Evolutionary conservation across 2,113 vertebrate genomes (phyloP), one percentile per base, ranked within the genome.

Genomic region (Oceanites oceanicus): DNA sequence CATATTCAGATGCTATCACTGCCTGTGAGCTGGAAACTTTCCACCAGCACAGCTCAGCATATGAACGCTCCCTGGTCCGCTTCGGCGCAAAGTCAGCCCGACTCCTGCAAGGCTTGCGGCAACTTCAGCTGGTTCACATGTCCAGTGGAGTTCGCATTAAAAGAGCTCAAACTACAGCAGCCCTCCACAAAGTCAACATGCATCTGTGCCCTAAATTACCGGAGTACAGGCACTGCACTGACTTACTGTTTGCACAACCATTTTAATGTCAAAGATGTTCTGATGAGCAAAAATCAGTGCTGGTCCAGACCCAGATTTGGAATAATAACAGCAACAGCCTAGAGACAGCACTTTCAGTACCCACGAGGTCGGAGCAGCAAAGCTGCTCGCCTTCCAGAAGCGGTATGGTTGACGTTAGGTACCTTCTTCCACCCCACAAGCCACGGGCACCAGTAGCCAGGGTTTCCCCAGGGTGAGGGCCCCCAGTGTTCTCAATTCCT

Each of bases 381-480:
- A 86, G 40, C 65, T 68, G 29, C 20, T 77, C 2, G 0, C 18
- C 53, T 81, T 81, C 19, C 44, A 74, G 59, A 42, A 89, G 26
- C 0, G 0, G 16, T 1, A 3, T 32, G 13, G 7, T 63, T 65
- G 55, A 75, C 47, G 53, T 65, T 30, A 30, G 4, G 12, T 10
- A 75, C 18, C n/a, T 82, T 91, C 65, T 63, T 72, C 9, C 8
- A 74, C 11, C 12, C 32, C 1, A 1, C 7, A 68, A 72, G 16
- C 81, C 50, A 36, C 2, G 22, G n/a, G 18, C 49, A 82, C 4
- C 15, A 85, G 8, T 14, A 80, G 21, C 29, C 62, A 81, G 30
- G 15, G 56, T 27, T 91, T 93, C 36, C 27, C 36, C 2, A 15
- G 52, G 7, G 19, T 30, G 4, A 86, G 26, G 14, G n/a, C 8